phyloP scores from a whole-genome alignment of 2,797 vertebrate species.

The Gastrophryne carolinensis region DNA sequence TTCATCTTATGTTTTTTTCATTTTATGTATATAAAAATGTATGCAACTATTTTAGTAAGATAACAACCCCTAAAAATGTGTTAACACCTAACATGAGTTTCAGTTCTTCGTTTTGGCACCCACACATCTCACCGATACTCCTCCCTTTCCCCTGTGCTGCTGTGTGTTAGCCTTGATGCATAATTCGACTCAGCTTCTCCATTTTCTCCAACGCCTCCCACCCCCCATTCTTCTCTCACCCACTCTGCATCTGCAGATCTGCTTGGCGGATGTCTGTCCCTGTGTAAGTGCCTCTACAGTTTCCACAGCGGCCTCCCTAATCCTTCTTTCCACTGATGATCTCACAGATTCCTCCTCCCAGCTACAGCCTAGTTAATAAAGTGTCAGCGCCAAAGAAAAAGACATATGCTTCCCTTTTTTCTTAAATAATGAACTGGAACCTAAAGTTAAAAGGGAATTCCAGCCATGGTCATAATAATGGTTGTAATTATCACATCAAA shows the following conservation, averaged over 20 bases:
- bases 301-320: neutral
- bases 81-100: neutral
- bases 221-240: slow-evolving; percentile 16
- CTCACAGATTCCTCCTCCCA: slow-evolving; percentile 3
- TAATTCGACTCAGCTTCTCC: neutral
- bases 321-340: slow-evolving; percentile 7
- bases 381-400: neutral
- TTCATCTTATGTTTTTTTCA: too few relatives aligned
- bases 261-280: neutral
- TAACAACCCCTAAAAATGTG: neutral
- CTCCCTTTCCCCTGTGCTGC: neutral
- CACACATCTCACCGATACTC: neutral
- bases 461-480: too few relatives aligned
- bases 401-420: neutral
- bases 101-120: neutral
- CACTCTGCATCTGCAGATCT: slow-evolving; percentile 36
- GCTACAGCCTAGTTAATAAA: neutral
- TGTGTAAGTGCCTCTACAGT: slow-evolving; percentile 5
- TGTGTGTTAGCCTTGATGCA: neutral
- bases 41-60: too few relatives aligned
- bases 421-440: too few relatives aligned
- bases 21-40: too few relatives aligned
- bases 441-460: too few relatives aligned
- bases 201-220: slow-evolving; percentile 2
- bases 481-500: too few relatives aligned